Percentiles rank a stretch among this genome's conserved stretches.
Conservation (phyloP, 2,888 invertebrate species). For the Drosophila neutralis region DNA sequence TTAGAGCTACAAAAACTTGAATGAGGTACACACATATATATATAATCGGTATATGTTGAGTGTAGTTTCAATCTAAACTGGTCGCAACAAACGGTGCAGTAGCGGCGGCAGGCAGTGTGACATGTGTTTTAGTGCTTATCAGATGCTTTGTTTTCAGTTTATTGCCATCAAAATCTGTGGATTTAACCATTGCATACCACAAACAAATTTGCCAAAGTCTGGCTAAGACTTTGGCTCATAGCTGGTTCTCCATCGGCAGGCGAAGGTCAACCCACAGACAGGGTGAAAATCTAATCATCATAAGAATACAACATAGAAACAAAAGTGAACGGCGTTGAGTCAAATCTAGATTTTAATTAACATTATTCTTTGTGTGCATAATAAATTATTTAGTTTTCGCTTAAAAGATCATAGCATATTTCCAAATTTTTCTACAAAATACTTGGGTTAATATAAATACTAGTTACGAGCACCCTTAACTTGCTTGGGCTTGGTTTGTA, state of each 20-base stretch:
- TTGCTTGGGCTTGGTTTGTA: background rate
- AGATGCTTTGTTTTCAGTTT: conserved; percentile 50
- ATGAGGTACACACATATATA: background rate
- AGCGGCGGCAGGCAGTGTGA: conserved; percentile 36
- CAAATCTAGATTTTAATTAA: background rate
- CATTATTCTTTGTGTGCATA: background rate
- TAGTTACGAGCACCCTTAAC: background rate
- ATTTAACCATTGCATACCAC: conserved; percentile 37
- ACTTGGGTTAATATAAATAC: background rate
- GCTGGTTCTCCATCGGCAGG: conserved; percentile 1
- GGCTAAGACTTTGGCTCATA: conserved; percentile 13
- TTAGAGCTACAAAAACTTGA: conserved; percentile 44
- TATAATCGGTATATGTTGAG: conserved; percentile 5
- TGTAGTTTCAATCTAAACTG: conserved; percentile 23
- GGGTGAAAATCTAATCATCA: background rate
- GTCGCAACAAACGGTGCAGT: conserved; percentile 7
- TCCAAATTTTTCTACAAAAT: background rate
- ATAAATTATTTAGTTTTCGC: background rate
- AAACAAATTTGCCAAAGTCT: conserved; percentile 37
- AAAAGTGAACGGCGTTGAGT: background rate
- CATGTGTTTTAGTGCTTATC: conserved; percentile 62
- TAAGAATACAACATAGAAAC: background rate
- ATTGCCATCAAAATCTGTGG: conserved; percentile 38
- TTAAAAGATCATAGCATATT: too few relatives aligned
- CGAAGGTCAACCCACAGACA: conserved; percentile 11